Base-by-base conservation (phyloP, 2,113 vertebrate genomes). In the Pelvicachromis taeniatus region DNA sequence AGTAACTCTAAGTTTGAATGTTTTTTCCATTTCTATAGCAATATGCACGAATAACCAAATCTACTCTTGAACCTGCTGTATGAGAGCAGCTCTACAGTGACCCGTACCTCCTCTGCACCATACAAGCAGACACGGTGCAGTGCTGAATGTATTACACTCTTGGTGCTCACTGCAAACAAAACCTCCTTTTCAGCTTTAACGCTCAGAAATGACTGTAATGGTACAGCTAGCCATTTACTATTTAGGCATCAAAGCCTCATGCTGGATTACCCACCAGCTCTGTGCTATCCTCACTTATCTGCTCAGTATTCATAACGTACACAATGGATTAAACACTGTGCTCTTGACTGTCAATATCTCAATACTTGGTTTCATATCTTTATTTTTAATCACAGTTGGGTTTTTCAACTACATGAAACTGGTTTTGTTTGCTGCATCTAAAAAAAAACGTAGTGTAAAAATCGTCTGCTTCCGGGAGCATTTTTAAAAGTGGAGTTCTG, bases 141-240 rank as follows among this genome's bases (percentile, higher is more conserved):
- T 56, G 55, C 79, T 87, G 93, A 94, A 95, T 94, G 93, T 95
- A 91, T 38, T 38, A 33, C 89, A 54, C 78, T 38, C 55, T 85
- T 84, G 94, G 94, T 95, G 95, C 94, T 96, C 85, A 78, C 77
- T 89, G 87, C 85, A 83, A 79, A 88, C 84, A 78, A 86, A 93
- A 84, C 73, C 80, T 88, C 59, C 70, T 84, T 45, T 85, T 56
- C 61, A 87, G 58, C 79, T 84, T 93, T 77, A 85, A 53, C 38
- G 38, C 84, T 81, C 52, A 61, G 5, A 84, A 42, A 54, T 61
- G 31, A 79, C 78, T 19, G 13, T 79, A 53, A 68, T 63, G 38
- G 5, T 75, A 78, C 7, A 63, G 63, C 78, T 38, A 55, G 65
- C 48, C 78, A 54, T 70, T 78, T 59, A 12, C 31, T 55, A 16